Conservation (phyloP, 2,113 vertebrate species). For the Ameiurus melas region DNA sequence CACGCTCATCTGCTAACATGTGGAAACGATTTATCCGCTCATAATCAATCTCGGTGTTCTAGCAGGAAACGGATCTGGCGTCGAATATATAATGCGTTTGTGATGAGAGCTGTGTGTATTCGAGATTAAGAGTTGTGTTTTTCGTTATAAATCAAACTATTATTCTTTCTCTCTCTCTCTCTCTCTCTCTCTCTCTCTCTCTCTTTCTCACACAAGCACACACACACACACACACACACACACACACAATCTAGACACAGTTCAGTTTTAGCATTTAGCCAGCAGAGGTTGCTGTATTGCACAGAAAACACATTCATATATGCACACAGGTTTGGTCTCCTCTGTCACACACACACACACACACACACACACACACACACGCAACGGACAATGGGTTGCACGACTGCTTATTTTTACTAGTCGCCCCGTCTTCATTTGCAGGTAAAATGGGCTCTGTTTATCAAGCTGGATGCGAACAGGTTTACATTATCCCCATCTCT, state of each 20-base stretch:
- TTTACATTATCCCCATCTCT: not conserved
- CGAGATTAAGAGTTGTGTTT: conserved; percentile 35
- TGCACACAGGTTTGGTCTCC: not conserved
- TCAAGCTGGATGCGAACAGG: not conserved
- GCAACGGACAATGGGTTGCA: not conserved
- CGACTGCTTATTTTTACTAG: no score
- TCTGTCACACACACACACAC: not conserved
- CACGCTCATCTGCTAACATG: conserved; percentile 16
- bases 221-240: conserved; percentile 1
- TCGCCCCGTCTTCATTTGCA: not conserved
- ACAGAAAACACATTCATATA: not conserved
- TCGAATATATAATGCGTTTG: not conserved
- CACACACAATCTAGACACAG: not conserved
- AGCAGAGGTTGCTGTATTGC: conserved; percentile 56
- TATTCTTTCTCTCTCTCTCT: conserved; percentile 8
- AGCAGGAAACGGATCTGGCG: conserved; percentile 28
- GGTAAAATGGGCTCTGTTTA: not conserved
- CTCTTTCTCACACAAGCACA: not conserved
- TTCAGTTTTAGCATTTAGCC: conserved; percentile 44
- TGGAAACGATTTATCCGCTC: conserved; percentile 38
- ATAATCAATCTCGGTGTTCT: conserved; percentile 14
- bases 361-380: not conserved
- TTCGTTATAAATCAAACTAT: conserved; percentile 36
- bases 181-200: conserved; percentile 9
- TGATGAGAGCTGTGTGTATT: conserved; percentile 38